These are phyloP conservation scores for Watsonalla binaria DNA, from an alignment of 2,888 invertebrate genomes.

Conservation along the genomic window DNA sequence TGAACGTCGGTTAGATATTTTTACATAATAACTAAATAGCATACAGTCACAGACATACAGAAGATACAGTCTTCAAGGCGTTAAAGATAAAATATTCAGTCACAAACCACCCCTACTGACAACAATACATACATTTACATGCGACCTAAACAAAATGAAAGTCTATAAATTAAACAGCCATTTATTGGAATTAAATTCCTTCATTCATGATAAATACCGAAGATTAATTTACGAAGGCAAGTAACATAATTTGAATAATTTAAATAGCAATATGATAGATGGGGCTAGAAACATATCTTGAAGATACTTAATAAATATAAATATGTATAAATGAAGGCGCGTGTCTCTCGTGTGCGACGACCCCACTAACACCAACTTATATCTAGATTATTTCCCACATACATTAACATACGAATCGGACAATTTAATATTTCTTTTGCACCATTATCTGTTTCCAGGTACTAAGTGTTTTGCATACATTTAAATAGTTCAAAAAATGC, in stretches of 20 bases:
- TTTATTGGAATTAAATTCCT: neutral
- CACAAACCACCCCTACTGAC: too few relatives aligned
- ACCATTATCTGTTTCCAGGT: constrained; percentile 59
- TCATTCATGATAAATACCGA: neutral
- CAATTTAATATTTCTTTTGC: constrained; percentile 61
- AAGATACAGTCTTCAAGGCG: too few relatives aligned
- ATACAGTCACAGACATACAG: too few relatives aligned
- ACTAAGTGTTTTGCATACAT: constrained; percentile 64
- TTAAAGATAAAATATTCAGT: too few relatives aligned
- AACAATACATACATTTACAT: too few relatives aligned
- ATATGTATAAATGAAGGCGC: constrained; percentile 39
- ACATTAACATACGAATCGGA: constrained; percentile 65
- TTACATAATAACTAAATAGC: too few relatives aligned
- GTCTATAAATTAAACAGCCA: neutral
- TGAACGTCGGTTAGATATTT: too few relatives aligned
- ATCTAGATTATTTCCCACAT: constrained; percentile 59
- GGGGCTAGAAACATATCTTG: constrained; percentile 3
- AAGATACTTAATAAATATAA: constrained; percentile 21
- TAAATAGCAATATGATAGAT: constrained; percentile 7
- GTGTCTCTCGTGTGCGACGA: constrained; percentile 43
- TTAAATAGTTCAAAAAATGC: constrained; percentile 55
- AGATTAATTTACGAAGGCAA: constrained; percentile 10
- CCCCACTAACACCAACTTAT: constrained; percentile 34
- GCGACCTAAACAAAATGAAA: too few relatives aligned
- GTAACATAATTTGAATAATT: constrained; percentile 13